These are phyloP conservation scores for Adela reaumurella DNA, from an alignment of 2,888 invertebrate species.

Conservation along the genomic window DNA sequence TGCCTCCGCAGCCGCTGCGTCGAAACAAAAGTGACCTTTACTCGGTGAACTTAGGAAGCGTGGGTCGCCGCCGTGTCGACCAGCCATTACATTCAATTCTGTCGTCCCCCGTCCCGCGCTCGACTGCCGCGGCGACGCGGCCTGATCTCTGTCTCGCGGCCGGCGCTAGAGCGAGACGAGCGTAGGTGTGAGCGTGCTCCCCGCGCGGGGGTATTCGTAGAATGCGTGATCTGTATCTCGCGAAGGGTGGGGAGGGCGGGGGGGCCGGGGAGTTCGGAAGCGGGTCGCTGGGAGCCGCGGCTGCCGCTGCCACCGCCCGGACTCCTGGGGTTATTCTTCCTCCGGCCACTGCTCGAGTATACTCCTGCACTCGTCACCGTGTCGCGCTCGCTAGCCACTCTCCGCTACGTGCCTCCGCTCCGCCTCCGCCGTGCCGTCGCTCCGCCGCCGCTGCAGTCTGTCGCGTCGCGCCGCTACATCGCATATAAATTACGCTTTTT, in stretches of 20 bases:
- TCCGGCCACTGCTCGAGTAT: conserved; percentile 55
- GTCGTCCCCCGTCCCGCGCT: conserved; percentile 41
- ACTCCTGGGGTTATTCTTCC: conserved; percentile 60
- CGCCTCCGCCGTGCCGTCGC: conserved; percentile 59
- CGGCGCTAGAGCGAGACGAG: conserved; percentile 39
- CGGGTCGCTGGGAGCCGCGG: conserved; percentile 35
- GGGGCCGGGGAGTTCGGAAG: conserved; percentile 47
- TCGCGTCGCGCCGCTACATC: conserved; percentile 43
- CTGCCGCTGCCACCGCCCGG: conserved; percentile 35
- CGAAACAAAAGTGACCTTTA: conserved; percentile 43
- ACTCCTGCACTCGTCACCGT: conserved; percentile 19
- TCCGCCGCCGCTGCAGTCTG: too few species aligned
- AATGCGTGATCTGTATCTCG: conserved; percentile 58
- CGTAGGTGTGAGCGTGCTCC: conserved; percentile 36
- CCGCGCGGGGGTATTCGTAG: conserved; percentile 52
- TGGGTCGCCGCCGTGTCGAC: conserved; percentile 44
- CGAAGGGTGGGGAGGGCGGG: conserved; percentile 33
- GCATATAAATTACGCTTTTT: conserved; percentile 59
- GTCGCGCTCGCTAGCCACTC: conserved; percentile 42
- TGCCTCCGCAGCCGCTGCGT: conserved; percentile 47
- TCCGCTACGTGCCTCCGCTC: conserved; percentile 44
- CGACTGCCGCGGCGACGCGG: conserved; percentile 28
- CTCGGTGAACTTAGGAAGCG: conserved; percentile 55
- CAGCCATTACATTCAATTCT: conserved; percentile 30
- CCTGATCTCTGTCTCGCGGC: conserved; percentile 12